Evolutionary conservation across 2,113 vertebrate species (phyloP), one percentile per base, ranked within the genome.

Genomic region (Euleptes europaea): DNA sequence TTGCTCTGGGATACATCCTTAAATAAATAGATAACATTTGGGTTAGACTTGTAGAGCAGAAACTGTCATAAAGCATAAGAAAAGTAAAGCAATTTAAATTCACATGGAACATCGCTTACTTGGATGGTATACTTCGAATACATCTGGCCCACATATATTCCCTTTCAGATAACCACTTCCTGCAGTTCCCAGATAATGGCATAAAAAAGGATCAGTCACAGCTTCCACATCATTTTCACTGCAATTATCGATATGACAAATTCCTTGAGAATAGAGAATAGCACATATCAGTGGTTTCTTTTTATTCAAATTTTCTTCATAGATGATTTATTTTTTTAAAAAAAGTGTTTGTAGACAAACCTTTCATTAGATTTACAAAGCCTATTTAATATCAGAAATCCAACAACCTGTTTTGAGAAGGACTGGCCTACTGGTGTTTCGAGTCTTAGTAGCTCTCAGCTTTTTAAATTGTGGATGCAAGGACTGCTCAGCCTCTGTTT

Each of bases 171-270:
- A 97, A 47, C 95, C 88, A 3, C 97, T 96, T n/a, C 97, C 95
- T 0, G 97, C 89, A 5, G 97, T 93, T 1, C 97, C 97, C 93
- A 97, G 89, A 72, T 98, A 98, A 69, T 97, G 98, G 91, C 97
- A 98, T 0, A 98, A 95, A 74, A 99, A 96, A 0, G 98, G 98
- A 85, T 99, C 98, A 0, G 97, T 92, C 72, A 94, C 93, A 13
- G 94, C 97, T 82, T 99, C 98, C 91, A 98, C 75, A 23, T 99
- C 98, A 0, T 94, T 92, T 87, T 99, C 98, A 84, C 98, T 99
- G 90, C 97, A 95, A 9, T 96, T 98, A 85, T 99, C 98, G 83
- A 98, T 84, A 67, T 97, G 97, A 83, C 96, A 98, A 79, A 97
- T 91, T 51, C 97, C 98, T 99, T 93, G 76, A 90, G 84, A 89